Base-by-base conservation (phyloP, 2,113 vertebrate species). In the western clawed frog (Xenopus tropicalis) region DNA sequence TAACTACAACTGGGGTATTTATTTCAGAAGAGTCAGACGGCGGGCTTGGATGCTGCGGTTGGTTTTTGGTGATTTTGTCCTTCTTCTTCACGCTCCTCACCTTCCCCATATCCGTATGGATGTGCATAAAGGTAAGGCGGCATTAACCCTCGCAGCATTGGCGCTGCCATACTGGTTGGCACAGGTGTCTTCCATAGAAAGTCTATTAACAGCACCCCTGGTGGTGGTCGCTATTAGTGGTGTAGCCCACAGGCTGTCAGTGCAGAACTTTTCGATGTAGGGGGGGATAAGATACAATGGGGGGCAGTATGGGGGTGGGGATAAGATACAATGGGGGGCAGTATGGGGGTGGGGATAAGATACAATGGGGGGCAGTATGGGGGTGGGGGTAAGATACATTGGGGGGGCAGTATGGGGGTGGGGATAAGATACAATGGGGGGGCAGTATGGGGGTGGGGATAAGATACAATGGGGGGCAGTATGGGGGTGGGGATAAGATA, bases 41-140 rank as follows among this genome's bases (percentile, higher is more conserved):
- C 0, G 79, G 79, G 74, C 88, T 96, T 0, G 96, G 96, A 2
- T 0, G 84, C 0, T 98, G 94, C 66, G 96, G 93, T 8, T 94
- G 91, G 92, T 42, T 95, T 72, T 81, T 99, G 86, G 92, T 97
- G 42, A 1, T 66, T 0, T 0, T 80, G 19, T 96, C 95, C 0
- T 20, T 95, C 57, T 0, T 96, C 2, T 80, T 98, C 67, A 90
- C 87, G 1, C 0, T 94, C 46, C 0, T 87, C 44, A 98, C 95
- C 0, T 89, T 96, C 67, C 97, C 96, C 1, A 0, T 98, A 42
- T 98, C 97, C 8, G 62, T 99, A 79, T 98, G 96, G 97, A 87
- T 97, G 88, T 98, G 96, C 86, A 94, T 98, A 78, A 98, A 98
- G 94, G 96, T 98, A 91, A 87, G 62, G 16, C 16, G 51, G 29